Evolutionary conservation across 2,888 invertebrate species (phyloP).

Genomic region (Tetheella fluctuosa): DNA sequence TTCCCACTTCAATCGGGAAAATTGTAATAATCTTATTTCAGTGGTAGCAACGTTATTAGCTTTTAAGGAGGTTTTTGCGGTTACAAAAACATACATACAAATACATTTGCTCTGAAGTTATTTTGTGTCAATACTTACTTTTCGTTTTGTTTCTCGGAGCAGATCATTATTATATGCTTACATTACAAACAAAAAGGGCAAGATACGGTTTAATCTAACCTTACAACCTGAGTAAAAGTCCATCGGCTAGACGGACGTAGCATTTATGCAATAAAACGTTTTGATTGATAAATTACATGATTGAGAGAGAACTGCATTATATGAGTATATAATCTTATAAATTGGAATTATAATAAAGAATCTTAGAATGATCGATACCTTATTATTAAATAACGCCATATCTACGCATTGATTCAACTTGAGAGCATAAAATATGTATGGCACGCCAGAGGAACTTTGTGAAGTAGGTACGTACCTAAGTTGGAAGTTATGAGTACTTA

Average conservation of each 20-base stretch:
- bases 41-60: conserved; percentile 39
- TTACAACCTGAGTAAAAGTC: too few relatives aligned
- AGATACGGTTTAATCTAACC: too few relatives aligned
- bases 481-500: conserved; percentile 49
- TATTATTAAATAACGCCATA: not conserved
- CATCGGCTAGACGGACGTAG: too few relatives aligned
- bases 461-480: conserved; percentile 28
- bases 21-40: conserved; percentile 35
- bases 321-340: too few relatives aligned
- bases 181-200: too few relatives aligned
- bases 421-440: conserved; percentile 18
- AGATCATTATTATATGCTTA: not conserved
- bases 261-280: too few relatives aligned
- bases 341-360: too few relatives aligned
- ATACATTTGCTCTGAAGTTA: conserved; percentile 16
- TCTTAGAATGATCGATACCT: not conserved
- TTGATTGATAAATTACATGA: too few relatives aligned
- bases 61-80: conserved; percentile 41
- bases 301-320: too few relatives aligned
- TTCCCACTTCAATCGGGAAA: conserved; percentile 34
- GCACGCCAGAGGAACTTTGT: conserved; percentile 41
- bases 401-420: not conserved
- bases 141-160: not conserved
- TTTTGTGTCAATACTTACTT: conserved; percentile 11
- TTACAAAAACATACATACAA: conserved; percentile 31